Evolutionary conservation across 53 echinoderm and acorn worm genomes (phyloP), one percentile per base, ranked within the genome.

Genomic region (Apostichopus leukothele): DNA sequence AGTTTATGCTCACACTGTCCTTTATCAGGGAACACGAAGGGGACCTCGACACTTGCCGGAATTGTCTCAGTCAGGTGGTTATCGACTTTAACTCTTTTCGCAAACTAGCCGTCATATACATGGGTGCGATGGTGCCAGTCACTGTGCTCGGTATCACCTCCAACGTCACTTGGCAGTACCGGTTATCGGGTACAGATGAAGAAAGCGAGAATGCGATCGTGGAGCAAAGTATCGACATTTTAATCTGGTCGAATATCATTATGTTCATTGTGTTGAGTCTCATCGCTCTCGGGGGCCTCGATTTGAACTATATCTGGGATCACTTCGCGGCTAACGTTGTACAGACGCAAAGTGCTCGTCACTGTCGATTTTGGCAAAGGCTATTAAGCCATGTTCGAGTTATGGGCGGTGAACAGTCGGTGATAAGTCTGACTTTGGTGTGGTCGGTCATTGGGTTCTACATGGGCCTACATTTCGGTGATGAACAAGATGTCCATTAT

Each of bases 201-300:
- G 16, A 74, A 7, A 2, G n/a, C 1, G 53, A 53, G 20, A 20
- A 87, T 50, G 18, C 51, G 9, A 14, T 86, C 3, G 26, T 92
- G 13, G 91, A 91, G 13, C 78, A 86, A 7, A 79, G 90, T 59
- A 91, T 96, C 60, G 93, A 96, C 75, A 50, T 86, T 55, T 90
- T 96, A 22, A 90, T 96, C 23, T 94, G 91, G 90, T 83, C 90
- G 9, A 92, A 93, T 83, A 96, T 92, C 83, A 87, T 94, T 66
- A 96, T 93, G 90, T 93, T 96, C 84, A 89, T 93, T 61, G 83
- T 84, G 22, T 75, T 96, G 6, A 93, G 93, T 11, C 88, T 80
- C 21, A 26, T 93, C 11, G 92, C 96, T 5, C 73, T 94, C 1
- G 96, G 96, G 18, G 94, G 94, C 9, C 75, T 96, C 9, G 93